phyloP scores from a whole-genome alignment of 2,113 vertebrate genomes.

The Toxostoma redivivum region DNA sequence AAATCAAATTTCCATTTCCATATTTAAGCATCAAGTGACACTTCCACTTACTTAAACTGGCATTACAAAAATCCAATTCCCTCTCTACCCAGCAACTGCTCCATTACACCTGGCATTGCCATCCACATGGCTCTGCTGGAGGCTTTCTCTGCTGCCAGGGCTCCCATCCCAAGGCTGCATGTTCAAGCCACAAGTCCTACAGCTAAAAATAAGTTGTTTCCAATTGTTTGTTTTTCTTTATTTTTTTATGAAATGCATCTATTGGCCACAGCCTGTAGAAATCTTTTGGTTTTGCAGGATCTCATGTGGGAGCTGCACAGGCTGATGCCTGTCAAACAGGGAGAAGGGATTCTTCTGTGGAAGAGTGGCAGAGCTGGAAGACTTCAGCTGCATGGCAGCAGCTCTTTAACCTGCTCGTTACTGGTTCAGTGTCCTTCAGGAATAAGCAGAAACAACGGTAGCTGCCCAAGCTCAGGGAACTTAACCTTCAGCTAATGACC shows the following conservation, averaged over 20 bases:
- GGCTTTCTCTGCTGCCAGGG: background rate
- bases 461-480: background rate
- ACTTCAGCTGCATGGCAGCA: background rate
- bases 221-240: background rate
- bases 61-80: conserved; percentile 15
- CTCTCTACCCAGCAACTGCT: background rate
- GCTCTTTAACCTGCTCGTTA: background rate
- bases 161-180: background rate
- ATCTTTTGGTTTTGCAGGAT: background rate
- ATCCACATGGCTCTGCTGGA: fast-evolving
- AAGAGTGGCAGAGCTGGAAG: background rate
- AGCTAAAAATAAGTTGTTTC: background rate
- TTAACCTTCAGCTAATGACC: background rate
- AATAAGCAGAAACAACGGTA: background rate
- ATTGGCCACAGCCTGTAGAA: background rate
- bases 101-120: background rate
- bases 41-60: background rate
- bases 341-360: background rate
- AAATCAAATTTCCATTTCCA: background rate
- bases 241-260: background rate
- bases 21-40: conserved; percentile 20
- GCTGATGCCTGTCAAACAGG: background rate
- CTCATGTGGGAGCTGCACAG: background rate
- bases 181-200: background rate
- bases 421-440: background rate